These are phyloP conservation scores for Excalfactoria chinensis DNA, from an alignment of 2,113 vertebrate genomes.

Conservation along the genomic window DNA sequence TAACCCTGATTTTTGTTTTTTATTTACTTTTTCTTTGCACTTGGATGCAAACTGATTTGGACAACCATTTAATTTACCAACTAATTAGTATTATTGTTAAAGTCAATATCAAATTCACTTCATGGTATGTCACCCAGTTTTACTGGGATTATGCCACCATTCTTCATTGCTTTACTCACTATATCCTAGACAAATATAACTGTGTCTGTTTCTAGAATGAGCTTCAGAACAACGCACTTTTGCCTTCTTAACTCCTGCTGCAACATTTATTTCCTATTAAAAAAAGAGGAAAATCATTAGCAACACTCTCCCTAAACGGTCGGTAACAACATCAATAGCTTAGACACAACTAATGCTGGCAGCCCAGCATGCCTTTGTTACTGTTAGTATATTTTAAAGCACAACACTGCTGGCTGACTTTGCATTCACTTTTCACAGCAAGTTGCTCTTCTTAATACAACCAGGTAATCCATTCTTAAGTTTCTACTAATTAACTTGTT, in stretches of 20 bases:
- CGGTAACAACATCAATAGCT: not conserved
- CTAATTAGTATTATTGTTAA: not conserved
- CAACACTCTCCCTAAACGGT: not conserved
- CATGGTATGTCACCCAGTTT: no score
- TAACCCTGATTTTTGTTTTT: not conserved
- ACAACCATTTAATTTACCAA: not conserved
- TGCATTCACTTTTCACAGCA: not conserved
- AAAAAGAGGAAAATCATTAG: not conserved
- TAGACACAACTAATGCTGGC: not conserved
- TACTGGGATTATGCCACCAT: not conserved
- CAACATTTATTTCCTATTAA: not conserved
- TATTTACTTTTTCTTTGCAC: not conserved
- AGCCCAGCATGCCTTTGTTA: not conserved
- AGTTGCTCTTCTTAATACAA: not conserved
- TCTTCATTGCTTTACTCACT: not conserved
- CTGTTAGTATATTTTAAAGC: not conserved
- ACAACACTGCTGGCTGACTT: not conserved
- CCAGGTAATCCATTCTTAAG: not conserved
- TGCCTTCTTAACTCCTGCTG: not conserved
- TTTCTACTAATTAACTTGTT: not conserved
- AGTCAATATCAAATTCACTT: not conserved
- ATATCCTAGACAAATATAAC: not conserved
- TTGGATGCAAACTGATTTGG: not conserved
- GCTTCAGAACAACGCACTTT: not conserved
- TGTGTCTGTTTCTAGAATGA: not conserved